A percentile compares a stretch with the other conserved stretches of the same genome.
These are phyloP conservation scores for Ornithoptera priamus DNA, from an alignment of 2,888 invertebrate genomes.

Conservation along the genomic window DNA sequence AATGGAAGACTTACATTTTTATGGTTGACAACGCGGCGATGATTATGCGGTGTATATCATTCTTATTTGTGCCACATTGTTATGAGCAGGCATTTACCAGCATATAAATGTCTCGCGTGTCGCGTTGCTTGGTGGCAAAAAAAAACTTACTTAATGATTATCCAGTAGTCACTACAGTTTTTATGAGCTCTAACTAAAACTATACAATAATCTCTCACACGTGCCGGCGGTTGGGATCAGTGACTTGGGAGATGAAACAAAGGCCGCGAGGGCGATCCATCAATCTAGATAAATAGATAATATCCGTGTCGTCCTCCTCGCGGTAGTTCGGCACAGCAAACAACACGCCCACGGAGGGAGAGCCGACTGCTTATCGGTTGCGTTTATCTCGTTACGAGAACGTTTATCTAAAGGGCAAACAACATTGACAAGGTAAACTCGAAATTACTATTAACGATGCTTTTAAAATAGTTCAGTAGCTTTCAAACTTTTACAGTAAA, in stretches of 20 bases:
- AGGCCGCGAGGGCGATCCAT: conserved; percentile 22
- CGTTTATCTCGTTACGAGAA: conserved; percentile 16
- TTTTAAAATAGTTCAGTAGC: not conserved
- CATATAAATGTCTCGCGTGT: too few relatives aligned
- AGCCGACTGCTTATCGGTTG: conserved; percentile 14
- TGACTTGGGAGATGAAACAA: conserved; percentile 25
- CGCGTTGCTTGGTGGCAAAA: not conserved
- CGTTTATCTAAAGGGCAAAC: conserved; percentile 22
- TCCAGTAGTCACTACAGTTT: not conserved
- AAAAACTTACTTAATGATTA: not conserved
- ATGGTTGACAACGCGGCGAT: too few relatives aligned
- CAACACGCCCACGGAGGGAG: conserved; percentile 16
- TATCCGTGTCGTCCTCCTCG: conserved; percentile 20
- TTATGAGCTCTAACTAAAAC: not conserved
- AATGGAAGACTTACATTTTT: too few relatives aligned
- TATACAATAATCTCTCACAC: conserved; percentile 11
- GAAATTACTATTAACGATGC: not conserved
- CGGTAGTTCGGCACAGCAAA: conserved; percentile 24
- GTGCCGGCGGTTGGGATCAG: conserved; percentile 15
- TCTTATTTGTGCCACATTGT: too few relatives aligned
- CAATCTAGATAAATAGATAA: conserved; percentile 31
- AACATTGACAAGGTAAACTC: conserved; percentile 24
- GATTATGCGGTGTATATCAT: too few relatives aligned
- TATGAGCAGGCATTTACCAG: too few relatives aligned
- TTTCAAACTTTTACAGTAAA: not conserved